Base-by-base conservation (phyloP, 2,797 vertebrate genomes). In the Lepidocolaptes lacrymiger region DNA sequence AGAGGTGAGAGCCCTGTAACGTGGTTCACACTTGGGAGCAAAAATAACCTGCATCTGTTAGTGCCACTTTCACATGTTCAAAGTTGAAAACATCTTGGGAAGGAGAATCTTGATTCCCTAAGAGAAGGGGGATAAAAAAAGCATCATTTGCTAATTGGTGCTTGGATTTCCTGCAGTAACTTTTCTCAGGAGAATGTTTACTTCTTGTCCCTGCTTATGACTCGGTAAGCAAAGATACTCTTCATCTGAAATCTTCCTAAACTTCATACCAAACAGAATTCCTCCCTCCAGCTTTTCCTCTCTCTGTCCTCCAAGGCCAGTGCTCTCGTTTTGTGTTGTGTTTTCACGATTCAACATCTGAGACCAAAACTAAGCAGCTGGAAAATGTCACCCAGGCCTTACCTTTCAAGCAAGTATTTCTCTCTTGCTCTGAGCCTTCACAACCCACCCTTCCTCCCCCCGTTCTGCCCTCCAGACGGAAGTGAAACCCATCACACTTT, bases 401-500 rank as follows among this genome's bases (percentile, higher is more conserved):
- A 63, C 86, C 91, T 89, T 63, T 36, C 32, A 41, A 74, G 49
- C 8, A 2, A 89, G 44, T 2, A 4, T 71, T 93, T 93, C 78
- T 93, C 30, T 63, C 49, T 43, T 6, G 58, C n/a, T 93, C 7
- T 73, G 66, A 63, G 95, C 88, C 88, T 80, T 49, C 73, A 32
- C 56, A 63, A 88, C 76, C 73, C 95, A 82, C 94, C 93, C 91
- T 92, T 93, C 95, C 96, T 95, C 81, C 93, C 96, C 88, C 85
- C 6, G 16, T 10, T 28, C 74, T 58, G 89, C 95, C 93, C 92
- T 90, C 95, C 94, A 86, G 83, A 66, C 83, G 95, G 96, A 97
- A 97, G 95, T 9, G 96, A 97, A 97, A 97, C 94, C 95, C 78
- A 3, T 51, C 41, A 4, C 78, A 86, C 90, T 69, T 56, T 2